phyloP scores from a whole-genome alignment of 1,140 invertebrate species.

The Drosophila melanica region DNA sequence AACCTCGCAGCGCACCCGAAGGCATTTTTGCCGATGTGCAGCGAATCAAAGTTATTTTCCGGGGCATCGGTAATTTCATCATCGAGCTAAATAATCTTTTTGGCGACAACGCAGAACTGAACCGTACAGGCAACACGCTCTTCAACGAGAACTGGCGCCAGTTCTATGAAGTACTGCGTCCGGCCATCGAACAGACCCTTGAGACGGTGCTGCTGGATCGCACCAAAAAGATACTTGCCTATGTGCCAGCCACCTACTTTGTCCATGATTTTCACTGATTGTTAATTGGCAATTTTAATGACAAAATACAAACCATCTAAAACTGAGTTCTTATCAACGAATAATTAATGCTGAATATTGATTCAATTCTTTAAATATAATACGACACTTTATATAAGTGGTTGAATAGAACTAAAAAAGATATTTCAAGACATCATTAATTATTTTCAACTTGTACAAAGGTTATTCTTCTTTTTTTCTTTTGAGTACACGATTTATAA shows the following conservation, averaged over 20 bases:
- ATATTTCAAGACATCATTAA: too few relatives aligned
- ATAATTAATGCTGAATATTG: too few relatives aligned
- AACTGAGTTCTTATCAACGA: too few relatives aligned
- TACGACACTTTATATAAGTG: too few relatives aligned
- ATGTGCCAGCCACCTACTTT: conserved; percentile 85
- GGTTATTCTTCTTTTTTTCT: too few relatives aligned
- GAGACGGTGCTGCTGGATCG: conserved; percentile 87
- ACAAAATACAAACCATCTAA: not conserved
- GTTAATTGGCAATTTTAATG: too few relatives aligned
- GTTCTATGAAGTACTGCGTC: conserved; percentile 86
- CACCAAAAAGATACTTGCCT: conserved; percentile 86
- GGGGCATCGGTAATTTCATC: conserved; percentile 63
- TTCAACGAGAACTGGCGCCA: conserved; percentile 88
- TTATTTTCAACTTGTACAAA: too few relatives aligned
- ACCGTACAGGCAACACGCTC: conserved; percentile 87
- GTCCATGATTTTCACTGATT: conserved; percentile 62
- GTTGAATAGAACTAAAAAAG: too few relatives aligned
- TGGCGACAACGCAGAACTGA: conserved; percentile 64
- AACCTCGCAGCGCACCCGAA: conserved; percentile 85
- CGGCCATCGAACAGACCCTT: conserved; percentile 87
- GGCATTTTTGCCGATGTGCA: conserved; percentile 87
- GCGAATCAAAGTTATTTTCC: conserved; percentile 46
- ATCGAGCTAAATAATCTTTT: conserved; percentile 64
- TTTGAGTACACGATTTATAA: too few relatives aligned
- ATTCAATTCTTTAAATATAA: too few relatives aligned